Percentiles rank a stretch among this genome's conserved stretches.
Evolutionary conservation across 2,113 vertebrate genomes (phyloP).

Genomic region (Tachysurus vachellii): DNA sequence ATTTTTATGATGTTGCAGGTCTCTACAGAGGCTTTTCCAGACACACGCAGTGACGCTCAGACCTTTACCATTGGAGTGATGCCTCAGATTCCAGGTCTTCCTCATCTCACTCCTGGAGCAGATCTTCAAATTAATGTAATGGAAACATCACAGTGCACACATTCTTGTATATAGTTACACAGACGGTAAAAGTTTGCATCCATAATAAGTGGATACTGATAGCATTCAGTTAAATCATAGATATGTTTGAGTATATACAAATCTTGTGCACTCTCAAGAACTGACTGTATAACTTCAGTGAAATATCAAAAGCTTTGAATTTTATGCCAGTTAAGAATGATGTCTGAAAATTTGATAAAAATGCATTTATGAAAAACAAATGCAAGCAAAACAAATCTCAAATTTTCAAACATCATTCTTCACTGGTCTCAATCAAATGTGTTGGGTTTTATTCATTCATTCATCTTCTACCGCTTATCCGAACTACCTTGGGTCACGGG

Average conservation of each 20-base stretch:
- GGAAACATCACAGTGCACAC: not conserved
- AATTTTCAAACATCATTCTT: not conserved
- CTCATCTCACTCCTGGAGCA: constrained; percentile 76
- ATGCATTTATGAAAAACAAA: not conserved
- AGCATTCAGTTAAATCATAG: not conserved
- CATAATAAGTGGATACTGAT: too few species aligned
- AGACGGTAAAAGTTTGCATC: not conserved
- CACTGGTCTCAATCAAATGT: not conserved
- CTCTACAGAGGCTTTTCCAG: constrained; percentile 69
- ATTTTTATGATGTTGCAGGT: constrained; percentile 72
- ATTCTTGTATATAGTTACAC: not conserved
- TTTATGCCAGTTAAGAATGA: too few species aligned
- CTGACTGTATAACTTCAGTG: not conserved
- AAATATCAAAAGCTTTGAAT: too few species aligned
- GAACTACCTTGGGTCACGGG: too few species aligned
- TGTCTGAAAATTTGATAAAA: too few species aligned
- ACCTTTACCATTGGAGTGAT: constrained; percentile 87
- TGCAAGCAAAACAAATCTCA: not conserved
- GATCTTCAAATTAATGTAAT: constrained; percentile 91
- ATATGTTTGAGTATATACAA: not conserved
- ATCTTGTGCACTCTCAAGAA: not conserved
- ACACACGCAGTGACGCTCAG: constrained; percentile 72
- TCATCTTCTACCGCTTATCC: too few species aligned
- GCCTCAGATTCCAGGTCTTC: constrained; percentile 76
- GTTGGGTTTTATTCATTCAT: not conserved